Percentiles rank a stretch among this genome's conserved stretches.
phyloP scores from a whole-genome alignment of 1,140 invertebrate genomes.

The Pentalonia nigronervosa region DNA sequence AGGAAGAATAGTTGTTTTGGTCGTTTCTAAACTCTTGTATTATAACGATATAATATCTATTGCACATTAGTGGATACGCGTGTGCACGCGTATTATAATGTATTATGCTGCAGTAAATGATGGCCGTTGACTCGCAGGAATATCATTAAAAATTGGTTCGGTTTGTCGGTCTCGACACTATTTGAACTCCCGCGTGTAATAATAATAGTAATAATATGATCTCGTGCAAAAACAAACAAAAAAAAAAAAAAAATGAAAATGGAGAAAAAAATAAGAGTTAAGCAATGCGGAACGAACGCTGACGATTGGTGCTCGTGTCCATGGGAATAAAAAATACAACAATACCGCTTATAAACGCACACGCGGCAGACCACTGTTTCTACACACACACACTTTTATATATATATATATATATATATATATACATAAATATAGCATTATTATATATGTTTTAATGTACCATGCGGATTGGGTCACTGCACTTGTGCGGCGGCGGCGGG shows the following conservation, averaged over 20 bases:
- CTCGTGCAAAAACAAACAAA: background rate
- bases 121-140: background rate
- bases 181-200: conserved; percentile 16
- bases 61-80: background rate
- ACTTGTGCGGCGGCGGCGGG: conserved; percentile 14
- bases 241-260: conserved; percentile 8
- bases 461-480: conserved; percentile 33
- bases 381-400: background rate
- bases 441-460: conserved; percentile 18
- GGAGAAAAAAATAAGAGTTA: conserved; percentile 14
- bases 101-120: background rate
- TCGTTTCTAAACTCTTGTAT: background rate
- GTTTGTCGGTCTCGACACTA: background rate
- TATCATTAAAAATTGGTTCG: conserved; percentile 8
- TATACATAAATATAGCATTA: background rate
- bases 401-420: background rate
- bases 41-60: background rate
- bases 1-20: background rate
- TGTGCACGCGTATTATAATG: background rate
- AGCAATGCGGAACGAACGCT: conserved; percentile 33
- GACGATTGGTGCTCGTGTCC: conserved; percentile 33
- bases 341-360: conserved; percentile 14
- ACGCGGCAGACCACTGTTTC: background rate
- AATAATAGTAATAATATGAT: conserved; percentile 19
- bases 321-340: conserved; percentile 32